phyloP scores from a whole-genome alignment of 2,797 vertebrate genomes.

The Enteromius afrohamiltoni region DNA sequence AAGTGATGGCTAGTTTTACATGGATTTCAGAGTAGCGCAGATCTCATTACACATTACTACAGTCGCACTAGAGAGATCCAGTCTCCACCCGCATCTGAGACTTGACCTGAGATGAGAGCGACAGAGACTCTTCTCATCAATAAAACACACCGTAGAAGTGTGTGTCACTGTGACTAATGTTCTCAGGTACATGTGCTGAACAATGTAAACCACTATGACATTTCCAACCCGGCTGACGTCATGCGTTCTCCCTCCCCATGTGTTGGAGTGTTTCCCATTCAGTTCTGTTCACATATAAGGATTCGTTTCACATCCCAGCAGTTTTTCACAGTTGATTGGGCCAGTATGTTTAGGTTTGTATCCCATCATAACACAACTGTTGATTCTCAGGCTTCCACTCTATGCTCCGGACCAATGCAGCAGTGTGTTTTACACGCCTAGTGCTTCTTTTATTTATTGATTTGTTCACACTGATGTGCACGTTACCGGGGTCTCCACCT shows the following conservation, averaged over 20 bases:
- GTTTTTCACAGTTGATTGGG: slow-evolving; percentile 1
- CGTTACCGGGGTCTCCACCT: slow-evolving; percentile 16
- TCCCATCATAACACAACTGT: slow-evolving; percentile 14
- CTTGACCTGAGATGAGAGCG: slow-evolving; percentile 47
- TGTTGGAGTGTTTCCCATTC: slow-evolving; percentile 9
- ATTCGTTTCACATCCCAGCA: not conserved
- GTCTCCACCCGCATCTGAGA: slow-evolving; percentile 40
- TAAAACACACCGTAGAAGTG: slow-evolving; percentile 74
- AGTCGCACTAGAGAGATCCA: slow-evolving; percentile 43
- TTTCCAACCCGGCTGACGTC: slow-evolving; percentile 54
- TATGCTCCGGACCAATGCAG: slow-evolving; percentile 16
- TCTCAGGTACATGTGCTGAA: slow-evolving; percentile 76
- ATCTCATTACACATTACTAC: slow-evolving; percentile 38
- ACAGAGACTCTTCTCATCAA: slow-evolving; percentile 75
- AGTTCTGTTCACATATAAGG: not conserved
- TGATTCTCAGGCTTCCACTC: slow-evolving; percentile 15
- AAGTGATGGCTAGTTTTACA: slow-evolving; percentile 37
- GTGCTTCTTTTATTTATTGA: slow-evolving; percentile 26
- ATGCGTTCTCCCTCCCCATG: slow-evolving; percentile 30
- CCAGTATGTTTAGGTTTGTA: slow-evolving; percentile 3
- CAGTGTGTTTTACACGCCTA: slow-evolving; percentile 25
- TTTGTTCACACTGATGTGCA: slow-evolving; percentile 19
- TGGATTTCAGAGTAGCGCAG: slow-evolving; percentile 16
- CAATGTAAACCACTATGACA: slow-evolving; percentile 75
- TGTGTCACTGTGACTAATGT: slow-evolving; percentile 79